Percentiles rank a stretch among this genome's conserved stretches.
phyloP scores from a whole-genome alignment of 2,888 invertebrate genomes.

The Andrena marginata region DNA sequence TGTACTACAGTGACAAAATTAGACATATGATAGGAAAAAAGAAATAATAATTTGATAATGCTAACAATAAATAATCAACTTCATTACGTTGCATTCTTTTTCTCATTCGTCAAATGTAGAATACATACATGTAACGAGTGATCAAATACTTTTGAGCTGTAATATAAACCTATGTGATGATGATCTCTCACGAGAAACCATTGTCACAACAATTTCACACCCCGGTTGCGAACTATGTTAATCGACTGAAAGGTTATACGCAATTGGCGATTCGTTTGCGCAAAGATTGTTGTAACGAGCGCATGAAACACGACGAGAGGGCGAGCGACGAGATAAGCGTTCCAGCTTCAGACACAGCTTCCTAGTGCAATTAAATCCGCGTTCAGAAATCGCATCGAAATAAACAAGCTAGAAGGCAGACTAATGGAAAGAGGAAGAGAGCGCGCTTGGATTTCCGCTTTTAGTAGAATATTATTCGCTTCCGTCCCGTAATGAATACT shows the following conservation, averaged over 20 bases:
- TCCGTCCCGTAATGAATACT: conserved; percentile 38
- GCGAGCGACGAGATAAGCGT: conserved; percentile 8
- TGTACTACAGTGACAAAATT: too few species aligned
- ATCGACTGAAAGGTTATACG: not conserved
- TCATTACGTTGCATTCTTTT: too few species aligned
- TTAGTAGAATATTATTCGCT: conserved; percentile 51
- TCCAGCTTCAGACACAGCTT: conserved; percentile 16
- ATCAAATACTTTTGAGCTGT: too few species aligned
- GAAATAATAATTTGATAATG: too few species aligned
- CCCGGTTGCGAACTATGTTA: not conserved
- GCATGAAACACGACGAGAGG: conserved; percentile 1
- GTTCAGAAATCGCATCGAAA: conserved; percentile 45
- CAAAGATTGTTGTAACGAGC: conserved; percentile 18
- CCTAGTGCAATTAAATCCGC: conserved; percentile 40
- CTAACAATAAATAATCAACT: too few species aligned
- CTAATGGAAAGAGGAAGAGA: conserved; percentile 45
- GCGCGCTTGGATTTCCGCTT: conserved; percentile 42
- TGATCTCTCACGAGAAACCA: too few species aligned
- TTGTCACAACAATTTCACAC: too few species aligned
- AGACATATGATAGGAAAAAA: too few species aligned
- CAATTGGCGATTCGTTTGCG: not conserved
- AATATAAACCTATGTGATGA: too few species aligned
- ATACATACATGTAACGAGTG: too few species aligned
- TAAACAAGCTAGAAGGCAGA: conserved; percentile 36
- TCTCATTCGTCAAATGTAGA: too few species aligned